Evolutionary conservation across 1,140 invertebrate species (phyloP).

Genomic region (Streblospio benedicti): DNA sequence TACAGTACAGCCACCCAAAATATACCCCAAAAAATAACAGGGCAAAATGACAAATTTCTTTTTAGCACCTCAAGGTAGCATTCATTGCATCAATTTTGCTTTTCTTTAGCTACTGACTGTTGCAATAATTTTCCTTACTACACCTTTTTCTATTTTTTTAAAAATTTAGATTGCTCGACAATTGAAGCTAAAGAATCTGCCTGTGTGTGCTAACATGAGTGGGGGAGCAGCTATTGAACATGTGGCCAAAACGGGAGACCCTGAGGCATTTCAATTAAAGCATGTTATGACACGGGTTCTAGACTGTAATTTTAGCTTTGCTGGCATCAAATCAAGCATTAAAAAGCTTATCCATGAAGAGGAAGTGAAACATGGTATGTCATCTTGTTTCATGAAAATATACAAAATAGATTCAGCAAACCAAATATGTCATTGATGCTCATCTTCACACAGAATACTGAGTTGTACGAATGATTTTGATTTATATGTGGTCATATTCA

Average conservation of each 20-base stretch:
- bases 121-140: neutral
- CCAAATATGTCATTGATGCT: neutral
- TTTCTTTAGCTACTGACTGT: neutral
- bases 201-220: slow-evolving; percentile 60
- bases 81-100: neutral
- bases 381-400: neutral
- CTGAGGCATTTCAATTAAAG: slow-evolving; percentile 58
- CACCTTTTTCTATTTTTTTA: neutral
- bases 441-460: neutral
- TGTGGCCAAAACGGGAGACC: slow-evolving; percentile 64
- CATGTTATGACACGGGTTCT: slow-evolving; percentile 51
- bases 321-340: slow-evolving; percentile 60
- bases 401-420: neutral
- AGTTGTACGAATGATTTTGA: neutral
- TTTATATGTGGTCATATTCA: neutral
- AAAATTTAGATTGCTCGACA: slow-evolving; percentile 64
- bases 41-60: neutral
- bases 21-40: neutral
- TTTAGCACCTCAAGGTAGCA: neutral
- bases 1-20: neutral
- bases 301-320: slow-evolving; percentile 79
- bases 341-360: slow-evolving; percentile 50
- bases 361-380: slow-evolving; percentile 55
- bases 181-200: slow-evolving; percentile 71
- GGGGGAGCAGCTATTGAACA: slow-evolving; percentile 80